Evolutionary conservation across 2,888 invertebrate species (phyloP), one percentile per base, ranked within the genome.

Genomic region (Dermolepida albohirtum): DNA sequence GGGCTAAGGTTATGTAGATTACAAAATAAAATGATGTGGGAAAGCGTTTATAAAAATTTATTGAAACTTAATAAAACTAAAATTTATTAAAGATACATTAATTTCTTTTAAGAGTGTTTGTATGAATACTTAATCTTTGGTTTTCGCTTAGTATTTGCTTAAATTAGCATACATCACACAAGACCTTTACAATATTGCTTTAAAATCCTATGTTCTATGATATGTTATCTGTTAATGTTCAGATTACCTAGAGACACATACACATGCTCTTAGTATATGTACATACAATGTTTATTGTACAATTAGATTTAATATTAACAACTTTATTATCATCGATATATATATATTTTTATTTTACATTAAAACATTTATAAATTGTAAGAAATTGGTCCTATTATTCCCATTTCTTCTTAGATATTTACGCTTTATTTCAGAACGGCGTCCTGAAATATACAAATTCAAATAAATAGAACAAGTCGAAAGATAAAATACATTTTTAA

Each of bases 351-450:
- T 39, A 66, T 66, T 69, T 51, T 40, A 65, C 59, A 66, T 55
- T 71, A 69, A 69, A 68, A 69, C 64, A 68, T 73, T 74, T 79
- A 80, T 75, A 80, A 81, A 80, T 76, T 77, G 81, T 82, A 81
- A 80, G 81, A 82, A 82, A 81, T 82, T 82, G 81, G 81, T 82
- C 81, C 81, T 80, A 78, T 78, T 78, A 71, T 74, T 76, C 75
- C 75, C 78, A 77, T 77, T 77, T 78, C 78, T 78, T 78, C 77
- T 78, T 77, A 69, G 69, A 69, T 69, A 66, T 66, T 69, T 66
- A 69, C 69, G 69, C 69, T 69, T 69, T 69, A 66, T 44, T 69
- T 69, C 69, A 69, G 69, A 69, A 63, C 16, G 49, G 49, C 49
- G 29, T 43, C 64, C 67, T 44, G 67, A 68, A 68, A 54, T 62